phyloP scores from a whole-genome alignment of 2,888 invertebrate species.

The Agrotis ipsilon region DNA sequence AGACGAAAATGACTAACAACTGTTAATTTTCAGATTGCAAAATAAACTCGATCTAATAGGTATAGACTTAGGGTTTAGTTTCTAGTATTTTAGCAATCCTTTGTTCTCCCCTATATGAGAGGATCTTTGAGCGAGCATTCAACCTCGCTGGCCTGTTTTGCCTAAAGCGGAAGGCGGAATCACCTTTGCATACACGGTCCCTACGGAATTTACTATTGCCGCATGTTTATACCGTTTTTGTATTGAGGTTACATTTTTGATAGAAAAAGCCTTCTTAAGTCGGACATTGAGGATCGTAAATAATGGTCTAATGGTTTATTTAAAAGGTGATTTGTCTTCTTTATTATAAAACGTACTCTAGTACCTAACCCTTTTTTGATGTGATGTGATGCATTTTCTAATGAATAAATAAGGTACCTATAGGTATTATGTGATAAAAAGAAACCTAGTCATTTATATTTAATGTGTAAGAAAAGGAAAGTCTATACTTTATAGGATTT shows the following conservation, averaged over 20 bases:
- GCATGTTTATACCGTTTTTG: conserved; percentile 62
- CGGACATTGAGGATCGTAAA: not conserved
- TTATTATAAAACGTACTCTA: not conserved
- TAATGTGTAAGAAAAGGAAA: no score
- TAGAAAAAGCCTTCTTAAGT: conserved; percentile 6
- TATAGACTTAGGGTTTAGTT: conserved; percentile 54
- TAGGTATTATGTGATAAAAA: no score
- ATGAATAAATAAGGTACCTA: no score
- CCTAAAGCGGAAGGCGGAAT: conserved; percentile 83
- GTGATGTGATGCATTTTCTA: not conserved
- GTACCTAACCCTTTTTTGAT: not conserved
- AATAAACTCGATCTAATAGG: conserved; percentile 60
- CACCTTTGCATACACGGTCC: conserved; percentile 62
- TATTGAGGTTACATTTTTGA: conserved; percentile 34
- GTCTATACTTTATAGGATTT: not conserved
- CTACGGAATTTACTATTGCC: conserved; percentile 61
- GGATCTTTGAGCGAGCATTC: conserved; percentile 64
- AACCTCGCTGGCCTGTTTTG: conserved; percentile 77
- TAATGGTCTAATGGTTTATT: conserved; percentile 5
- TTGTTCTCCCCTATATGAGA: conserved; percentile 65
- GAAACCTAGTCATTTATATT: no score
- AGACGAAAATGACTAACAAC: conserved; percentile 47
- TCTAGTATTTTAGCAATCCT: conserved; percentile 59
- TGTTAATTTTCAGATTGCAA: conserved; percentile 28
- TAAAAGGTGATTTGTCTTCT: conserved; percentile 10